Conservation (phyloP, 2,113 vertebrate genomes). For the Bubo bubo region DNA sequence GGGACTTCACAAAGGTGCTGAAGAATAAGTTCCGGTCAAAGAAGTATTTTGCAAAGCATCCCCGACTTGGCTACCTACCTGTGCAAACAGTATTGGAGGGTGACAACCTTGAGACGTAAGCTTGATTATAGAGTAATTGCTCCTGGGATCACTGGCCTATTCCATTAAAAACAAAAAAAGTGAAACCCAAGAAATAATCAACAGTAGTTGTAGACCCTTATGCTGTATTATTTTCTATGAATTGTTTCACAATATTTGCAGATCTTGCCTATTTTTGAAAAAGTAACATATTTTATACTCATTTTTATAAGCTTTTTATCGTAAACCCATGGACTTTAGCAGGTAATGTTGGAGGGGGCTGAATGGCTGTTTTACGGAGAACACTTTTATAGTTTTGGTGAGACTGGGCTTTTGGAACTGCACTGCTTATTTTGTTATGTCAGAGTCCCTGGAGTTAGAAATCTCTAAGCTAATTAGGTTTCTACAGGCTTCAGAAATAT, state of each 20-base stretch:
- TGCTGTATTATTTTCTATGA: neutral
- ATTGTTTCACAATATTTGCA: neutral
- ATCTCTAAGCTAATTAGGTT: neutral
- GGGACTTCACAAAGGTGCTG: slow-evolving; percentile 97
- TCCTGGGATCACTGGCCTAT: neutral
- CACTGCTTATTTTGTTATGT: neutral
- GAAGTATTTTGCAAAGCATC: slow-evolving; percentile 98
- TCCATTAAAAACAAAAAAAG: neutral
- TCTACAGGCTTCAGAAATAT: neutral
- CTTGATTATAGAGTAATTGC: neutral
- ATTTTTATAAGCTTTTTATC: neutral
- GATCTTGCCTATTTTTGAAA: neutral
- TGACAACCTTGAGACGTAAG: slow-evolving; percentile 97
- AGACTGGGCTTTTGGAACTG: neutral
- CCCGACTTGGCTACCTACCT: slow-evolving; percentile 93
- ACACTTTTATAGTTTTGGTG: neutral
- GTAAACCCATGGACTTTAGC: neutral
- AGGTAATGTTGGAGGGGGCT: neutral
- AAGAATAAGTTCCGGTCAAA: slow-evolving; percentile 99
- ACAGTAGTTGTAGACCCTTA: neutral
- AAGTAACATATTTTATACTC: neutral
- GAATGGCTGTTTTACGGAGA: neutral
- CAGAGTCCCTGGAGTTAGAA: neutral
- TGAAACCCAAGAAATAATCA: neutral
- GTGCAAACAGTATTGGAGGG: slow-evolving; percentile 98